phyloP scores from a whole-genome alignment of 2,888 invertebrate genomes.

The Dicyrtomina minuta region DNA sequence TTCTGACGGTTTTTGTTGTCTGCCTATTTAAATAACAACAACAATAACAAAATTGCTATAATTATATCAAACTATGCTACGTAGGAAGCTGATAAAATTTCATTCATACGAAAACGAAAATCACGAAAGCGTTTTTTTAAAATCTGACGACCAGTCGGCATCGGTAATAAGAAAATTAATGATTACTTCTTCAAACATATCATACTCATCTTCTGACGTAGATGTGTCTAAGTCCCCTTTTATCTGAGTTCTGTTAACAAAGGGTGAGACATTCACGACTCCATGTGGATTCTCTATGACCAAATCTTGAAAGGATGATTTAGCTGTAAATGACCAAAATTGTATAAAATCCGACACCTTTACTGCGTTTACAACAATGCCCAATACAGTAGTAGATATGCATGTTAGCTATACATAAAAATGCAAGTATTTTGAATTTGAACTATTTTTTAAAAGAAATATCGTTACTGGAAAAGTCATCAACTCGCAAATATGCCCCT shows the following conservation, averaged over 20 bases:
- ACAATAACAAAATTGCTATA: too few species aligned
- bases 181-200: constrained; percentile 1
- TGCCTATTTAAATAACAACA: too few species aligned
- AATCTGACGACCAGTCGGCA: too few species aligned
- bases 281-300: constrained; percentile 41
- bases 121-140: too few species aligned
- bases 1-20: neutral
- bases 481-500: constrained; percentile 33
- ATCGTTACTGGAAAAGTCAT: constrained; percentile 18
- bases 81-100: too few species aligned
- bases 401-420: neutral
- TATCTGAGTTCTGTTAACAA: constrained; percentile 32
- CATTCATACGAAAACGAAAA: too few species aligned
- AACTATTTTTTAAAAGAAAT: too few species aligned
- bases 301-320: constrained; percentile 16
- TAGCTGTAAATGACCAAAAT: too few species aligned
- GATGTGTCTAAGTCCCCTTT: constrained; percentile 6
- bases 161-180: too few species aligned
- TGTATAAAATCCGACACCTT: too few species aligned
- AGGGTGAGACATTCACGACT: constrained; percentile 42
- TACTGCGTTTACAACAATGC: too few species aligned
- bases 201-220: neutral
- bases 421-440: neutral
- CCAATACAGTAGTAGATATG: neutral
- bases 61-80: too few species aligned